Conservation (phyloP, 1,140 invertebrate species). For the Drosophila leontia region DNA sequence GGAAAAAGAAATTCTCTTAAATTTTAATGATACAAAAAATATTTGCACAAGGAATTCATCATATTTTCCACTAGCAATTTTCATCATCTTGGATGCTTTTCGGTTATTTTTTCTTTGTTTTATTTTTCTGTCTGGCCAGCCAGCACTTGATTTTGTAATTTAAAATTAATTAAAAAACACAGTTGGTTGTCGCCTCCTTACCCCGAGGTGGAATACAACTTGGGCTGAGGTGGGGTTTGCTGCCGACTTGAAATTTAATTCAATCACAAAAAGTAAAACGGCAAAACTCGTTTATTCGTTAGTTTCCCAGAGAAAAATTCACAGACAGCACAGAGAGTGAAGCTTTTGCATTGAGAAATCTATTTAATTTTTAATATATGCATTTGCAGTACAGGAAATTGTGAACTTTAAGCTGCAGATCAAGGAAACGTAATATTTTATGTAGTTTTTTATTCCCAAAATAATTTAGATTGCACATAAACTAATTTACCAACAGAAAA, state of each 20-base stretch:
- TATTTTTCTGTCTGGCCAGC: constrained; percentile 9
- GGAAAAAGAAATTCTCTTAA: constrained; percentile 53
- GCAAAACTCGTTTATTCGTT: background rate
- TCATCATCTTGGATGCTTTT: constrained; percentile 6
- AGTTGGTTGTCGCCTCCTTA: background rate
- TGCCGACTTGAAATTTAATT: constrained; percentile 10
- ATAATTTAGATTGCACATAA: background rate
- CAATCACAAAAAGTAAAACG: background rate
- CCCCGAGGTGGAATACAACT: background rate
- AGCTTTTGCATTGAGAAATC: background rate
- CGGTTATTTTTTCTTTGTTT: background rate
- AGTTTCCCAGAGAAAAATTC: background rate
- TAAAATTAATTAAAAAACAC: constrained; percentile 67
- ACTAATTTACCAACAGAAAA: background rate
- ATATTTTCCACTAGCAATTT: constrained; percentile 12
- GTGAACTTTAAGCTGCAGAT: background rate
- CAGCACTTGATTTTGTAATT: constrained; percentile 60
- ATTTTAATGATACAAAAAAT: constrained; percentile 79
- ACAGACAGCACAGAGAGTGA: background rate
- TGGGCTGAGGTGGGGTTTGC: background rate
- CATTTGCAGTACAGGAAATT: background rate
- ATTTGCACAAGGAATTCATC: constrained; percentile 52
- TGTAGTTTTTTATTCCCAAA: background rate
- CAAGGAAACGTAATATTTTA: background rate
- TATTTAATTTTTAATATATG: background rate